Evolutionary conservation across 2,888 invertebrate genomes (phyloP), one percentile per base, ranked within the genome.

Genomic region (Digitonthophagus gazella): DNA sequence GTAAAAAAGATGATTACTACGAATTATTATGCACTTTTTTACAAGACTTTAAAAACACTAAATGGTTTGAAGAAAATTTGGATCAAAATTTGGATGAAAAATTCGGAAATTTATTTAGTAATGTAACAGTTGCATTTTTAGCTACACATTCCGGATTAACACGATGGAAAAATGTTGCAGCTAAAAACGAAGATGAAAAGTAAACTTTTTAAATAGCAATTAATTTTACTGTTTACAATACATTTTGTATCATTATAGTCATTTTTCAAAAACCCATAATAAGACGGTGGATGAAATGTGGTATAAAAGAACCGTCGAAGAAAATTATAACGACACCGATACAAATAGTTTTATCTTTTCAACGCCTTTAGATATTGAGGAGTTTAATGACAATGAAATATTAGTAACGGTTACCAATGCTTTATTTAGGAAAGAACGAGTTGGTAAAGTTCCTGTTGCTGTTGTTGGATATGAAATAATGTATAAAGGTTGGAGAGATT

Each of bases 111-210:
- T 55, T 69, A 15, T 65, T 65, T 22, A 69, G 55, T 4, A 54
- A 57, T n/a, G 66, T 64, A 3, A 61, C 66, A 4, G 58, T 72
- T 66, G 91, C 93, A 1, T 96, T 96, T 82, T 85, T 96, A 78
- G 92, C 96, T 55, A 96, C 96, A 0, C 91, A 93, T 80, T 93
- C 93, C 76, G 96, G 96, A 0, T 85, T 96, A 4, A 94, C 95
- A 0, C 85, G 96, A 71, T 96, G 95, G 94, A 91, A 92, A 78
- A 71, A 72, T 58, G 63, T 73, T 8, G 58, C 65, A 14, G 57
- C 58, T 18, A 56, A 28, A 11, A 57, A 69, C 4, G 65, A 69
- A 15, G 55, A 69, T 66, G 66, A 70, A 55, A 69, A 67, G 71
- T 73, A 66, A 55, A 8, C n/a, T 20, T 19, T 58, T 18, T 56